Evolutionary conservation across 2,797 vertebrate genomes (phyloP).

Genomic region (Neosalanx taihuensis): DNA sequence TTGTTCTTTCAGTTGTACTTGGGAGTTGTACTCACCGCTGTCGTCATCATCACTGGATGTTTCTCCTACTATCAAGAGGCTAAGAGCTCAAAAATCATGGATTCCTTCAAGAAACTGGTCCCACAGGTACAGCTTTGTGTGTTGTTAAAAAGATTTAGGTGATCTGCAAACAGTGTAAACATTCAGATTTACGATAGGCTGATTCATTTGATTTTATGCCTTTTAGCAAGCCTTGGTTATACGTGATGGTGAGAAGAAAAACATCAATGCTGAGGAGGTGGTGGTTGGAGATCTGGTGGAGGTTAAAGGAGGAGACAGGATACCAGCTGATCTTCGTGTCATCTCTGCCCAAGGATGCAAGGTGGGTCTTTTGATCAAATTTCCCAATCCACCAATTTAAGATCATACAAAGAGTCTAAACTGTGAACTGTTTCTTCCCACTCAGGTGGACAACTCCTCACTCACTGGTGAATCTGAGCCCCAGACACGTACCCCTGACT

Average conservation of each 20-base stretch:
- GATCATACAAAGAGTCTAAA: not conserved
- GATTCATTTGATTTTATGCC: not conserved
- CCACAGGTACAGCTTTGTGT: constrained; percentile 74
- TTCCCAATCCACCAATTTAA: not conserved
- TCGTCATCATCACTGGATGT: constrained; percentile 89
- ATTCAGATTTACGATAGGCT: not conserved
- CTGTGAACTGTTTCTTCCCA: not conserved
- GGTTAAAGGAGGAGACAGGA: constrained; percentile 94
- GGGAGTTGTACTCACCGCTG: constrained; percentile 82
- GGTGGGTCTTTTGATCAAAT: constrained; percentile 60
- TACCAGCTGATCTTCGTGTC: constrained; percentile 90
- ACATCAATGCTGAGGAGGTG: constrained; percentile 90
- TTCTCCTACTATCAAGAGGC: constrained; percentile 93
- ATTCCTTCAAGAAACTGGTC: constrained; percentile 89
- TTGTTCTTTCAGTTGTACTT: constrained; percentile 78
- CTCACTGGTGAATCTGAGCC: constrained; percentile 96
- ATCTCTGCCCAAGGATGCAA: constrained; percentile 92
- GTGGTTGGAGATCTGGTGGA: constrained; percentile 91
- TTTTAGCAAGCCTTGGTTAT: constrained; percentile 92
- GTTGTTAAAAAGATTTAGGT: not conserved
- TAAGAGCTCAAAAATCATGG: constrained; percentile 91
- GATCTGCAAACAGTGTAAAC: not conserved
- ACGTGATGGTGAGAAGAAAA: constrained; percentile 89
- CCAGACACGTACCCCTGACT: constrained; percentile 91
- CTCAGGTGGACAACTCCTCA: constrained; percentile 95